Conservation (phyloP, 1,140 invertebrate species). For the Limonius californicus region DNA sequence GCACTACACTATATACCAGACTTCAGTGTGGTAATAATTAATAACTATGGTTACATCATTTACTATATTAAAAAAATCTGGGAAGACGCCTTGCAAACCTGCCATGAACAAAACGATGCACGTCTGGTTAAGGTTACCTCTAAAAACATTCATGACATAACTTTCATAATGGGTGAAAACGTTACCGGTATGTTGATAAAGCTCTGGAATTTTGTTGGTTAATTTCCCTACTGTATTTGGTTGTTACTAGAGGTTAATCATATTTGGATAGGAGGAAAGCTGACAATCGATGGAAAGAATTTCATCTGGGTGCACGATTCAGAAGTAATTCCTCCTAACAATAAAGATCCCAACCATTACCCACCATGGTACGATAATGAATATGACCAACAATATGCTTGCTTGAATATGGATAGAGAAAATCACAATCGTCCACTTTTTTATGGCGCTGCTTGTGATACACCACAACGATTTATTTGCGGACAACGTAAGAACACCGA, state of each 20-base stretch:
- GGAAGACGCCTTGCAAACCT: background rate
- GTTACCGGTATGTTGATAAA: background rate
- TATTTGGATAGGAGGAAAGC: background rate
- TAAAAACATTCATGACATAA: background rate
- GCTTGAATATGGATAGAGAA: conserved; percentile 1
- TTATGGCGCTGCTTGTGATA: background rate
- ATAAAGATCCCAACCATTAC: background rate
- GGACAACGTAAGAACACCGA: background rate
- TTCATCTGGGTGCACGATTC: background rate
- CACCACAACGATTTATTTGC: background rate
- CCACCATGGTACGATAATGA: conserved; percentile 4
- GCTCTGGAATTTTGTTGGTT: too few species aligned
- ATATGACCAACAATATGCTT: background rate
- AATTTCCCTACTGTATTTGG: too few species aligned
- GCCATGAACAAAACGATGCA: background rate
- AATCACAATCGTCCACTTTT: conserved; percentile 2
- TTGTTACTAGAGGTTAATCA: background rate
- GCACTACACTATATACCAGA: too few species aligned
- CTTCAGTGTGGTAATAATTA: background rate
- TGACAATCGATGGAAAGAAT: background rate
- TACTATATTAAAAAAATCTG: background rate
- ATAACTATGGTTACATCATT: background rate
- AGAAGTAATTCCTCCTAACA: background rate
- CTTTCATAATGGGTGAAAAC: background rate
- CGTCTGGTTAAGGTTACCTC: background rate